Conservation (phyloP, 2,797 vertebrate genomes). For the Trachurus trachurus region DNA sequence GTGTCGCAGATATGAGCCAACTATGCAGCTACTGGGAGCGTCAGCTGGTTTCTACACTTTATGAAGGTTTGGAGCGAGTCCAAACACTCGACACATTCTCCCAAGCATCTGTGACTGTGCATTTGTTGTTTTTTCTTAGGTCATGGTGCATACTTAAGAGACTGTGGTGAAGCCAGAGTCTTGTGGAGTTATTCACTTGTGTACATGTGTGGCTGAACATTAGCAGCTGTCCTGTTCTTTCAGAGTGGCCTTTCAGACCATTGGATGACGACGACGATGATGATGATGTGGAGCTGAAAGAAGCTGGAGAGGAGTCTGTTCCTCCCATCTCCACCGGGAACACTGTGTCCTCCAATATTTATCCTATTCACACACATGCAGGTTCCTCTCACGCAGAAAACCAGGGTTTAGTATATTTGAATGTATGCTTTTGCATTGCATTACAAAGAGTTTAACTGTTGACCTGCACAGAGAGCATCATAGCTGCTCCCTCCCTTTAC, state of each 20-base stretch:
- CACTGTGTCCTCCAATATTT: background rate
- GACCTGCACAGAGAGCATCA: background rate
- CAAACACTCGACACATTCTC: slow-evolving; percentile 2
- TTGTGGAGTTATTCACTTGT: slow-evolving; percentile 1
- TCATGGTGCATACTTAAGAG: background rate
- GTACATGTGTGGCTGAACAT: slow-evolving; percentile 11
- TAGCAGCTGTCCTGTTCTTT: slow-evolving; percentile 21
- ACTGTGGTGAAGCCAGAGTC: background rate
- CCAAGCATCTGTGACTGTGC: too few relatives aligned
- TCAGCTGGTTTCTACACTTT: background rate
- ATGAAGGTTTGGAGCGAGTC: background rate
- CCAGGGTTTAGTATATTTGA: background rate
- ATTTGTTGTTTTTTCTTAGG: background rate
- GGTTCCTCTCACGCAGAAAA: background rate
- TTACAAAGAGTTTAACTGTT: background rate
- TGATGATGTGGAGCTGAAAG: background rate
- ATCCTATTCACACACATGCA: background rate
- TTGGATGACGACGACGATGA: slow-evolving; percentile 9
- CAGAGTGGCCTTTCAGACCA: background rate
- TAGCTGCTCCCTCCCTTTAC: background rate
- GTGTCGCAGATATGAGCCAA: slow-evolving; percentile 17
- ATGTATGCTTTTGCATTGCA: background rate
- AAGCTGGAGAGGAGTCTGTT: background rate
- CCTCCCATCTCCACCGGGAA: slow-evolving; percentile 13
- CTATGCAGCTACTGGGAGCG: background rate